Base-by-base conservation (phyloP, 2,888 invertebrate genomes). In the Apamea anceps region DNA sequence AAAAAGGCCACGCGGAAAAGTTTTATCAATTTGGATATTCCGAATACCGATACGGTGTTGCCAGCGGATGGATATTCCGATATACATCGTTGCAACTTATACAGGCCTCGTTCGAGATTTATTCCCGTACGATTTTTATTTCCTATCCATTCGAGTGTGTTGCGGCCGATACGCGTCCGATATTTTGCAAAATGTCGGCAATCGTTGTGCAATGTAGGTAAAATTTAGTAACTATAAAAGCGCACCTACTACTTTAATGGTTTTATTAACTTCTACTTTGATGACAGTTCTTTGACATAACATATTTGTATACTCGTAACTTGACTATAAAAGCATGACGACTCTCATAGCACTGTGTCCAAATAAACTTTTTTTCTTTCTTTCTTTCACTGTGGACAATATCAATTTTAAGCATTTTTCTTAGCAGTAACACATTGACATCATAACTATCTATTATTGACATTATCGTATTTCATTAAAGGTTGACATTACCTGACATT, bases 71-170 rank as follows among this genome's bases (percentile, higher is more conserved):
- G 75, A 79, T 85, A 80, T 88, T 86, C 77, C 72, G 81, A 80
- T 87, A 85, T 84, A 87, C 86, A 84, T 84, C 77, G 87, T 82
- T 87, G 87, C 87, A 90, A 90, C 90, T 90, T 90, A 90, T 90
- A 88, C 82, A 85, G 85, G 87, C 79, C 90, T 88, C 91, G 89
- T 90, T 87, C 87, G 85, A 88, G 90, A 92, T 93, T 90, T 90
- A 91, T 89, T 88, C 85, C 78, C 81, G 82, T 84, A 78, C 85
- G 62, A 89, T 91, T 93, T 93, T 94, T 93, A 92, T 93, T 93
- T 91, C 84, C 89, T 78, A 91, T 88, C 85, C 91, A 90, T 77
- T 89, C 92, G 85, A 79, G 87, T 86, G 92, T 91, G 85, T 75
- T 79, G 87, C 57, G 80, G 72, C 60, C 77, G 86, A 85, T 89